Percentiles rank a stretch among this genome's conserved stretches.
These are phyloP conservation scores for Penaeus japonicus DNA, from an alignment of 1,140 invertebrate species.

Conservation along the genomic window DNA sequence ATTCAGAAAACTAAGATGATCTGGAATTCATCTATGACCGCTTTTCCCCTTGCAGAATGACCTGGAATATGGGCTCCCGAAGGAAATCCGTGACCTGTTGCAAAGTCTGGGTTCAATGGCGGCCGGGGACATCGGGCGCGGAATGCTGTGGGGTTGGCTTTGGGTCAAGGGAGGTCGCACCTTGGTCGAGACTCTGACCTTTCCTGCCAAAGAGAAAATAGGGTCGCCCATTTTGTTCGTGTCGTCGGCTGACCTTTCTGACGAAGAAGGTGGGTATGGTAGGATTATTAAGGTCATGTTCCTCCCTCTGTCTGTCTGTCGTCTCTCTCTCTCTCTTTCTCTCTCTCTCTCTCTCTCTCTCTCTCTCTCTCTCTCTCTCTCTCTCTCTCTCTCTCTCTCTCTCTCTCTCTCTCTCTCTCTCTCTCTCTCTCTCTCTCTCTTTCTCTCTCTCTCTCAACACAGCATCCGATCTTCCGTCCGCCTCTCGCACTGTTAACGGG, in stretches of 20 bases:
- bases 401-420: too few species aligned
- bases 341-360: neutral
- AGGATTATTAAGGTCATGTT: neutral
- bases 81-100: neutral
- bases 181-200: neutral
- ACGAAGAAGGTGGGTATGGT: neutral
- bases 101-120: slow-evolving; percentile 7
- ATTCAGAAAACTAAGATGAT: neutral
- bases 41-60: neutral
- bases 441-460: too few species aligned
- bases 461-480: too few species aligned
- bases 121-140: neutral
- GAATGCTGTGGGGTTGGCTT: slow-evolving; percentile 32
- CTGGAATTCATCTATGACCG: neutral
- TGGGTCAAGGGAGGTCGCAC: slow-evolving; percentile 34
- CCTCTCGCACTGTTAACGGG: too few species aligned
- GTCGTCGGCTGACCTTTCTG: neutral
- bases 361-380: too few species aligned
- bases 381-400: too few species aligned
- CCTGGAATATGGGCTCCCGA: slow-evolving; percentile 10
- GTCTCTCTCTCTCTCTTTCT: neutral
- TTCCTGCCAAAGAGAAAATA: neutral
- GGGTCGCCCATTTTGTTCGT: neutral
- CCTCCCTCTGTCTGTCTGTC: too few species aligned
- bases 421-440: too few species aligned